Percentiles rank a stretch among this genome's conserved stretches.
phyloP scores from a whole-genome alignment of 2,888 invertebrate genomes.

The Eupsilia transversa region DNA sequence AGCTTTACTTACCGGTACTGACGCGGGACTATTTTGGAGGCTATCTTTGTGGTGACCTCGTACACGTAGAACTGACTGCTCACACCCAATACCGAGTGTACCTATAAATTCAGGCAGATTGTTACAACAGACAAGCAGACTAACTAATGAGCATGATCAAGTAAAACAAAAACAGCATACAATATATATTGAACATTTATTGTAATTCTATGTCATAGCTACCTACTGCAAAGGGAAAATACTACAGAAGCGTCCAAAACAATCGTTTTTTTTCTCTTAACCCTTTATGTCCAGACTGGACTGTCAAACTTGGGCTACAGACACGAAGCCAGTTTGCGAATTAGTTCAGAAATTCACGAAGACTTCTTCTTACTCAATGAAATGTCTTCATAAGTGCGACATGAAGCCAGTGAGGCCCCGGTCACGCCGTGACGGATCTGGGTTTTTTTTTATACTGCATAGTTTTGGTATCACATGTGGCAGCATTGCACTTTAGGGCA shows the following conservation, averaged over 20 bases:
- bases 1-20: conserved; percentile 70
- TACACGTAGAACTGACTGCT: conserved; percentile 82
- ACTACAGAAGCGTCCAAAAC: not conserved
- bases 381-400: not conserved
- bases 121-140: not conserved
- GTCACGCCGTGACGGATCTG: no score
- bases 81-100: conserved; percentile 80
- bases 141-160: not conserved
- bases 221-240: not conserved
- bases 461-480: not conserved
- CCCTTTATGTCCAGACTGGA: no score
- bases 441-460: not conserved
- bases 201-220: not conserved
- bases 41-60: conserved; percentile 48
- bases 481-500: not conserved
- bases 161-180: not conserved
- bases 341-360: not conserved
- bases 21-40: conserved; percentile 66
- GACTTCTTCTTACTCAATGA: not conserved
- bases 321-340: not conserved
- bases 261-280: not conserved
- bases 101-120: conserved; percentile 70
- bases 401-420: not conserved
- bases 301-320: not conserved
- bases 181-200: not conserved